Conservation (phyloP, 2,113 vertebrate species). For the Coracopsis vasa region DNA sequence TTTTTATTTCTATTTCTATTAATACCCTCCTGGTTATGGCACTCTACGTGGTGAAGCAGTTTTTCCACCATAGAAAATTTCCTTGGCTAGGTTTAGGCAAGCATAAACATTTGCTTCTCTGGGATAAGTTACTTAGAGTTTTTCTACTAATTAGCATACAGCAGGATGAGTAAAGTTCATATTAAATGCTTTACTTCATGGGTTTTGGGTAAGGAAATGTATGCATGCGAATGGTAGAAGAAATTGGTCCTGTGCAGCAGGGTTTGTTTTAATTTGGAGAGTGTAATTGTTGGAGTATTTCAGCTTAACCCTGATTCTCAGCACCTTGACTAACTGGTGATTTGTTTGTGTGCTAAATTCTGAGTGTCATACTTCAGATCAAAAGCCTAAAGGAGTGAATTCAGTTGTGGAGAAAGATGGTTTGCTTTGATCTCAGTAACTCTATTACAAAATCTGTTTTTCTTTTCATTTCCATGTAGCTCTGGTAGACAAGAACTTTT, state of each 20-base stretch:
- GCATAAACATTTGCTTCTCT: constrained; percentile 72
- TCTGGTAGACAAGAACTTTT: constrained; percentile 14
- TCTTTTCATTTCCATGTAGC: constrained; percentile 4
- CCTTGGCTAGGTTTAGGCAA: constrained; percentile 69
- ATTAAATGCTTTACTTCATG: constrained; percentile 13
- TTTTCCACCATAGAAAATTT: constrained; percentile 77
- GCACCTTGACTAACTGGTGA: neutral
- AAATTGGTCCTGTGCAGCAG: neutral
- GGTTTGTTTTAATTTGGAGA: neutral
- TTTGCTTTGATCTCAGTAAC: constrained; percentile 51
- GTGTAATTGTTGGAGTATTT: neutral
- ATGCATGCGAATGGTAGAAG: neutral
- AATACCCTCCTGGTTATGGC: constrained; percentile 60
- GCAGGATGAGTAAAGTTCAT: constrained; percentile 43
- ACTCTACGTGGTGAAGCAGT: constrained; percentile 47
- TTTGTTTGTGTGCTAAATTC: neutral
- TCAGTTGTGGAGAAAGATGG: neutral
- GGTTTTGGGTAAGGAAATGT: neutral
- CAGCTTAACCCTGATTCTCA: neutral
- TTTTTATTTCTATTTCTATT: constrained; percentile 73
- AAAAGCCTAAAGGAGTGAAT: constrained; percentile 1
- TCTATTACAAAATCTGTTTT: constrained; percentile 63
- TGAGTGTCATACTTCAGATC: neutral
- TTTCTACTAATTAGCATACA: constrained; percentile 64
- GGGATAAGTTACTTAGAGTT: constrained; percentile 59